Evolutionary conservation across 2,113 vertebrate genomes (phyloP).

Genomic region (Tachycineta bicolor): DNA sequence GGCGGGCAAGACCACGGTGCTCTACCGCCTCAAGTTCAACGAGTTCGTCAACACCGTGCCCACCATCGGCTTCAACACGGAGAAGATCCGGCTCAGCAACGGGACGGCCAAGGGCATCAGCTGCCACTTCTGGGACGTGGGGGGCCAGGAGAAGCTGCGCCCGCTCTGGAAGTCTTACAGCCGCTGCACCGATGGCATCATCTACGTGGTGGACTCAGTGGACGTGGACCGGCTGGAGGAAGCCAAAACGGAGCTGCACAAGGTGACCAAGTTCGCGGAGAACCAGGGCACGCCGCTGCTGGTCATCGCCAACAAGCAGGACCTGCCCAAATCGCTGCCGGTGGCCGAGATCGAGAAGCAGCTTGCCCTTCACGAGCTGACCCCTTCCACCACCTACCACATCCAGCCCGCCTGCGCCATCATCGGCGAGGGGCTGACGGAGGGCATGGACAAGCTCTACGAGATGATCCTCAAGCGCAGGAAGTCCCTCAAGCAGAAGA

Average conservation of each 20-base stretch:
- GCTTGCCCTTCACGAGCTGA: constrained; percentile 91
- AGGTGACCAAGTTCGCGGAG: constrained; percentile 96
- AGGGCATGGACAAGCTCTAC: constrained; percentile 97
- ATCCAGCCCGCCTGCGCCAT: constrained; percentile 96
- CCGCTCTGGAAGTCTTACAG: constrained; percentile 98
- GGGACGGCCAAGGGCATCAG: constrained; percentile 95
- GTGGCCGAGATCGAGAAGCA: constrained; percentile 95
- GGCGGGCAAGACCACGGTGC: constrained; percentile 94
- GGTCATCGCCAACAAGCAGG: constrained; percentile 98
- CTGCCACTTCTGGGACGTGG: constrained; percentile 98
- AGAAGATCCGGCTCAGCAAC: constrained; percentile 92
- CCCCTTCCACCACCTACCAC: constrained; percentile 91
- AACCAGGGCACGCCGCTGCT: constrained; percentile 95
- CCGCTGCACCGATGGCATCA: constrained; percentile 96
- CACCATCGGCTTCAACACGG: constrained; percentile 97
- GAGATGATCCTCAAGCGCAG: constrained; percentile 96
- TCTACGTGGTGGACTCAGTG: constrained; percentile 98
- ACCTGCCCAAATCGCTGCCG: constrained; percentile 90
- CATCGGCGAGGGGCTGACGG: constrained; percentile 94
- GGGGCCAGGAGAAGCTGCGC: constrained; percentile 95
- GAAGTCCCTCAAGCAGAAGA: constrained; percentile 93
- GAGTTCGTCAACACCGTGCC: constrained; percentile 98
- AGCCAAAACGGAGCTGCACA: constrained; percentile 94
- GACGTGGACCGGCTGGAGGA: constrained; percentile 94
- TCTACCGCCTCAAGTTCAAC: constrained; percentile 95